Conservation (phyloP, 2,888 invertebrate species). For the Caenorhabditis becei region DNA sequence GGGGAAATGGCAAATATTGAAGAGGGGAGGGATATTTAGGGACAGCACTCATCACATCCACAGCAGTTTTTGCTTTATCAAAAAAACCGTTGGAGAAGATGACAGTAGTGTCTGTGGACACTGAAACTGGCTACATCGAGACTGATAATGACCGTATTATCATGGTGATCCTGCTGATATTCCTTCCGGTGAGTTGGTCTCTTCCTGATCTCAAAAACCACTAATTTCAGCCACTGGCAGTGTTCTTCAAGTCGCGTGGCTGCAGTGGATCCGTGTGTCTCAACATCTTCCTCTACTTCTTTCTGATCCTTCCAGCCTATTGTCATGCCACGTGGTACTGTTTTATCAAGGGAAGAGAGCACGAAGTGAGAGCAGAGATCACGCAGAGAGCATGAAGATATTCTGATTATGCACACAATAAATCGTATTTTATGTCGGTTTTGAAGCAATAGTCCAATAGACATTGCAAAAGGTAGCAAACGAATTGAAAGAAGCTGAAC, state of each 20-base stretch:
- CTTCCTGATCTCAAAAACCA: background rate
- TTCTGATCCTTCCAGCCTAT: conserved; percentile 52
- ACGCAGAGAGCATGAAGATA: background rate
- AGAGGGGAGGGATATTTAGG: conserved; percentile 28
- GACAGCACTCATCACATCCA: conserved; percentile 40
- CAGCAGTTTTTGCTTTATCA: conserved; percentile 8
- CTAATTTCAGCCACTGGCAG: conserved; percentile 55
- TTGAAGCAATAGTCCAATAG: too few relatives aligned
- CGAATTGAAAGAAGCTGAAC: too few relatives aligned
- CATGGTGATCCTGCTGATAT: conserved; percentile 57
- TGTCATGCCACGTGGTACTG: conserved; percentile 58
- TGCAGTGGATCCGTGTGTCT: conserved; percentile 49
- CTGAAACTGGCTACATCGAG: conserved; percentile 51
- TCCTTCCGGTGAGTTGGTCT: conserved; percentile 49
- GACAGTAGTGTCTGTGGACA: conserved; percentile 55
- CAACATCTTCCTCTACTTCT: conserved; percentile 48
- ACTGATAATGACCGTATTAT: conserved; percentile 60
- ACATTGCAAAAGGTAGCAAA: too few relatives aligned
- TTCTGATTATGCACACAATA: background rate
- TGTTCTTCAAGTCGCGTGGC: conserved; percentile 58
- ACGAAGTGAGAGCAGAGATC: conserved; percentile 52
- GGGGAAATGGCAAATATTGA: conserved; percentile 40
- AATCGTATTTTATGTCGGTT: too few relatives aligned
- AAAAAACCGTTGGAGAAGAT: conserved; percentile 1
- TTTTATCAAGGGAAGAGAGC: conserved; percentile 53